phyloP scores from a whole-genome alignment of 2,113 vertebrate species.

The Eubucco bourcierii region DNA sequence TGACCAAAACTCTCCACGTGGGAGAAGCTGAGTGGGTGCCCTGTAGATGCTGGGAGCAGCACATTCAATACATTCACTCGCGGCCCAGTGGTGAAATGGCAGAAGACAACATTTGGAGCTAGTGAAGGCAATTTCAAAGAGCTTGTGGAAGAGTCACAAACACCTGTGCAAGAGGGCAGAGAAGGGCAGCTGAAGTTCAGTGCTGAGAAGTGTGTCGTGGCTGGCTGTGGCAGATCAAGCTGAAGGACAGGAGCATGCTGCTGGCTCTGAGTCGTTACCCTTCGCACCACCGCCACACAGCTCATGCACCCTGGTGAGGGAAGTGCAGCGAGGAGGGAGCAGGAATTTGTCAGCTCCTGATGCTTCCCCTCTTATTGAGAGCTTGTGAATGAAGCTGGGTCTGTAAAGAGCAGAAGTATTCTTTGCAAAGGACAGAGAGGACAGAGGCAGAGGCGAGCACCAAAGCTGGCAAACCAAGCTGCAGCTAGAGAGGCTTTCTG shows the following conservation, averaged over 20 bases:
- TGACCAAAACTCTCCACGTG: neutral
- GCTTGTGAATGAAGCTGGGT: slow-evolving; percentile 24
- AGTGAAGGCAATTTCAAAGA: neutral
- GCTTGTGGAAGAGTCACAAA: neutral
- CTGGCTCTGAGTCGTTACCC: neutral
- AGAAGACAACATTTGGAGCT: neutral
- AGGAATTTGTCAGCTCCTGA: slow-evolving; percentile 1
- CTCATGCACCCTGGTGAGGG: neutral
- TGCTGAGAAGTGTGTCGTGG: neutral
- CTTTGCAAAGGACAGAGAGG: slow-evolving; percentile 19
- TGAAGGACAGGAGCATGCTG: neutral
- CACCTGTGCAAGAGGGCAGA: neutral
- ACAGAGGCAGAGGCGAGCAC: slow-evolving; percentile 18
- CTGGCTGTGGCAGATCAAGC: neutral
- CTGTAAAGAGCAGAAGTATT: slow-evolving; percentile 15
- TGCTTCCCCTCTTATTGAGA: neutral
- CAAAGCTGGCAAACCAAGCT: slow-evolving; percentile 3
- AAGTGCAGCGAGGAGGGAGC: neutral
- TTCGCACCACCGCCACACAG: neutral
- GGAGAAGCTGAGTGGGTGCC: neutral
- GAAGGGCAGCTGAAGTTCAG: neutral
- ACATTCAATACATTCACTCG: neutral
- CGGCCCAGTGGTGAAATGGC: neutral
- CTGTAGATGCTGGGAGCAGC: neutral
- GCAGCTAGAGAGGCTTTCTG: neutral